Evolutionary conservation across 2,113 vertebrate genomes (phyloP), one percentile per base, ranked within the genome.

Genomic region (Epinephelus fuscoguttatus): DNA sequence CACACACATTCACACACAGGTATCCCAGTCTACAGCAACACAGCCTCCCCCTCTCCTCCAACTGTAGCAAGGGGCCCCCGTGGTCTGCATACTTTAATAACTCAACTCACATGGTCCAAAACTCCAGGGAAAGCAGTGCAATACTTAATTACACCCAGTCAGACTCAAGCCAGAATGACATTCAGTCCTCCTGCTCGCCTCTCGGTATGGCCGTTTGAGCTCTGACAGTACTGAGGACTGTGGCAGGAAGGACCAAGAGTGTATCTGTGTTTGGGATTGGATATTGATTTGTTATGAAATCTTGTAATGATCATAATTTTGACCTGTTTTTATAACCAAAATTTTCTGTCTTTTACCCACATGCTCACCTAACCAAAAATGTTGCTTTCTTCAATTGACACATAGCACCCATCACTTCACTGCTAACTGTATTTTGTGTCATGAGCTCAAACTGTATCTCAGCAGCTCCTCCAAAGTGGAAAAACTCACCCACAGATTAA

Each of bases 31-130:
- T 25, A 61, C 27, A 89, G 61, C 68, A 68, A 37, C 78, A 84
- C 55, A 68, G 67, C 75, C 55, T 75, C 73, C 53, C 40, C 53
- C 66, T 68, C 59, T 84, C 78, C 87, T 78, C 66, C 37, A 64
- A 81, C 80, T 88, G 81, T 69, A 86, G 84, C 66, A 55, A 82
- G 86, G 92, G 89, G 88, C 92, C 90, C 85, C 90, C 56, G 76
- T 85, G 88, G 85, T 91, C 88, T 90, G 77, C 93, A 93, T 93
- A 91, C 82, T 94, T 93, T 92, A 94, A 92, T 92, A 91, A 91
- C 90, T 92, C 80, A 86, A 85, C 86, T 93, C 90, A 92, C 88
- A 90, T 93, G 91, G 76, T 90, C 62, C 50, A 80, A 88, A 92
- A 82, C 86, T 78, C 80, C 40, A 74, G 78, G 83, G 82, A 84